A percentile compares a stretch with the other conserved stretches of the same genome.
These are phyloP conservation scores for Cephalopterus ornatus DNA, from an alignment of 2,113 vertebrate species.

Conservation along the genomic window DNA sequence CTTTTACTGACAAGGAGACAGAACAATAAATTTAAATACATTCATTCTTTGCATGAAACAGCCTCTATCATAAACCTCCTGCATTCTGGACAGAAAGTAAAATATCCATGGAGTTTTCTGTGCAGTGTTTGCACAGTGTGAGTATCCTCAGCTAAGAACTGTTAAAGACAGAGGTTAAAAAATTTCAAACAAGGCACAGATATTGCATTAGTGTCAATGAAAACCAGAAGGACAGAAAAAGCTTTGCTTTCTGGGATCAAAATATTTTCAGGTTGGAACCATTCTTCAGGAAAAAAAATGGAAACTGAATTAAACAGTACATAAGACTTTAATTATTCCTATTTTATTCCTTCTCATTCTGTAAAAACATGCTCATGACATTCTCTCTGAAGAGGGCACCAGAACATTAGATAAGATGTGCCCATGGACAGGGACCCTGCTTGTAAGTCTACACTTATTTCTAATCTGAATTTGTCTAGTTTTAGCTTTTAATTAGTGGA, in stretches of 20 bases:
- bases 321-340: background rate
- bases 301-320: background rate
- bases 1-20: background rate
- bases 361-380: background rate
- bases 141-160: background rate
- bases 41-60: background rate
- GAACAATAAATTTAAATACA: background rate
- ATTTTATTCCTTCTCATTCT: background rate
- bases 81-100: background rate
- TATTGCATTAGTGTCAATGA: background rate
- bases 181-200: no score
- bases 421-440: background rate
- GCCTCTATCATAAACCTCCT: background rate
- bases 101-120: background rate
- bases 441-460: background rate
- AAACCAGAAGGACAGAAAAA: background rate
- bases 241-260: background rate
- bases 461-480: background rate
- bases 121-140: background rate
- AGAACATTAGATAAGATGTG: background rate
- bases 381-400: constrained; percentile 26
- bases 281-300: no score
- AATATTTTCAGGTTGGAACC: background rate
- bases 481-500: background rate
- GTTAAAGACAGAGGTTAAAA: background rate